Base-by-base conservation (phyloP, 2,888 invertebrate species). In the Fragum sueziense region DNA sequence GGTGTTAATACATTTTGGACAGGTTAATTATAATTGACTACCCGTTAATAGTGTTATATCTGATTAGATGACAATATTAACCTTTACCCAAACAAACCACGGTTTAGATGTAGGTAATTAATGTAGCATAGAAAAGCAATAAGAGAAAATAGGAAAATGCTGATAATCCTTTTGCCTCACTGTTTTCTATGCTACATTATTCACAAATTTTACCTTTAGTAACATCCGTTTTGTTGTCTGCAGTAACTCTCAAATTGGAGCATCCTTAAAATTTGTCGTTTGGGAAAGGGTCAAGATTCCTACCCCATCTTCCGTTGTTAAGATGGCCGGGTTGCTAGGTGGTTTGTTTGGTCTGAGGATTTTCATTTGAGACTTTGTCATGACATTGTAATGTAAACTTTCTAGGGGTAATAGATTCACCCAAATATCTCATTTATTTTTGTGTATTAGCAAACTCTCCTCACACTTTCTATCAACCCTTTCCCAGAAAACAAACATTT, bases 341-440 rank as follows among this genome's bases (percentile, higher is more conserved):
- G 79, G 79, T 69, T 51, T 74, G 74, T 79, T 79, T 72, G 69
- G 31, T 27, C 51, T 71, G 67, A n/a, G 61, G 72, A 75, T 79
- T 79, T 74, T 33, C 41, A 71, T 71, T 71, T 71, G 34, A 75
- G 68, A 75, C 74, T 71, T 34, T 67, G 67, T 72, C 71, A 76
- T 76, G 67, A 76, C 72, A 73, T 61, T 61, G 29, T 69, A 59
- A 67, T 79, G 79, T 75, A 70, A 79, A 79, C 74, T 65, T 65
- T 59, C 47, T 59, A 62, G 34, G 61, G 70, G 79, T 79, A 74
- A 74, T 59, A 79, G 71, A 74, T 70, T 74, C 47, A 34, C 14
- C 20, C 71, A 73, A 72, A 75, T 75, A 76, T 54, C 72, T 57
- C 75, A 74, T 82, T 82, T 73, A 76, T 76, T 81, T 81, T 52